A percentile compares a stretch with the other conserved stretches of the same genome.
Evolutionary conservation across 2,888 invertebrate genomes (phyloP).

Genomic region (Charanyca ferruginea): DNA sequence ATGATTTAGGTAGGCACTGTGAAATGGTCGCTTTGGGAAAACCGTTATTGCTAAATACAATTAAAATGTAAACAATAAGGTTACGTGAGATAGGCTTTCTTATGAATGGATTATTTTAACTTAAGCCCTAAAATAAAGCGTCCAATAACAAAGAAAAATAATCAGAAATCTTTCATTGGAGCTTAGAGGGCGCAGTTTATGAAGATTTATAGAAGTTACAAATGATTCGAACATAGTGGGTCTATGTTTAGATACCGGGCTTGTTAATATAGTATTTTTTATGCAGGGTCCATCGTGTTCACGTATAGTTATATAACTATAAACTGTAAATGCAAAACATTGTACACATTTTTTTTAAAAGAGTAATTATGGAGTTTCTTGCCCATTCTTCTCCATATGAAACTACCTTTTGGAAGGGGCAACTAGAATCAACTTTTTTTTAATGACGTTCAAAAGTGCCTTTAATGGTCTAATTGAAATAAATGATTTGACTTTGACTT

Average conservation of each 20-base stretch:
- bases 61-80: background rate
- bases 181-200: constrained; percentile 19
- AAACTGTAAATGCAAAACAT: too few species aligned
- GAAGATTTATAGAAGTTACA: constrained; percentile 44
- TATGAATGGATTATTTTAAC: background rate
- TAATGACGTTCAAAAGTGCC: too few species aligned
- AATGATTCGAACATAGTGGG: constrained; percentile 29
- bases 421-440: too few species aligned
- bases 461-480: too few species aligned
- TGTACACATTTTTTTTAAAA: too few species aligned
- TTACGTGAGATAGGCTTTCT: background rate
- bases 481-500: too few species aligned
- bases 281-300: too few species aligned
- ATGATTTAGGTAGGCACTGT: background rate
- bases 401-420: too few species aligned
- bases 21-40: background rate
- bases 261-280: too few species aligned
- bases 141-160: background rate
- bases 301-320: too few species aligned
- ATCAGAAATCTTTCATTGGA: constrained; percentile 10
- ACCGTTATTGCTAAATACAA: background rate
- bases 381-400: too few species aligned
- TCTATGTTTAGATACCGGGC: constrained; percentile 10
- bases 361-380: too few species aligned
- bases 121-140: background rate